Evolutionary conservation across 2,797 vertebrate genomes (phyloP).

Genomic region (Propithecus deckenii): DNA sequence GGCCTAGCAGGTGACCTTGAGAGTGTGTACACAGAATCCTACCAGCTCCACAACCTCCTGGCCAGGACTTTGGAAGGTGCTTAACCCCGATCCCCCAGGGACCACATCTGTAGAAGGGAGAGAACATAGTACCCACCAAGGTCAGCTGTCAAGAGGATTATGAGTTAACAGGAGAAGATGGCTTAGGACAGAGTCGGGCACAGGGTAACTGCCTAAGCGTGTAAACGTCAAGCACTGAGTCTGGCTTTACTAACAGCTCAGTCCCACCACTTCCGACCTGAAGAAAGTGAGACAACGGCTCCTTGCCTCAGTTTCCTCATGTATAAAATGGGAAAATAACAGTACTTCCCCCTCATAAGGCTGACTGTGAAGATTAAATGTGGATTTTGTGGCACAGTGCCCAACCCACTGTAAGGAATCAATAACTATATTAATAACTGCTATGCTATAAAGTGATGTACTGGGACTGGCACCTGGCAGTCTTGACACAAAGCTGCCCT

Average conservation of each 20-base stretch:
- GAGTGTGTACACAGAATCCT: not conserved
- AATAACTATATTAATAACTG: too few relatives aligned
- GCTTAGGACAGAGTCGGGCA: not conserved
- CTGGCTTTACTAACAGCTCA: not conserved
- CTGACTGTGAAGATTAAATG: not conserved
- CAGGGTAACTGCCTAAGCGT: not conserved
- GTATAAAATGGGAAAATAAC: not conserved
- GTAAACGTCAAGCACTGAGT: too few relatives aligned
- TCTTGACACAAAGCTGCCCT: not conserved
- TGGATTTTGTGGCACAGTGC: too few relatives aligned
- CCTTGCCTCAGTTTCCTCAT: not conserved
- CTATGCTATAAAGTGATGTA: too few relatives aligned
- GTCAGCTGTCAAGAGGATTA: not conserved
- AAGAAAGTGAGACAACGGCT: too few relatives aligned
- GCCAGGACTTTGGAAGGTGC: not conserved
- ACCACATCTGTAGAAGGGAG: not conserved
- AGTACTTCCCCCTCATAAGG: not conserved
- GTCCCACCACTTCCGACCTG: not conserved
- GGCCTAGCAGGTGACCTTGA: not conserved
- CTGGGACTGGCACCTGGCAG: not conserved
- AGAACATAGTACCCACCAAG: rapidly evolving
- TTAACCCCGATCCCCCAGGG: not conserved
- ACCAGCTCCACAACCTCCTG: not conserved
- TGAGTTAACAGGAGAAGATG: not conserved
- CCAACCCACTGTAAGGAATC: not conserved